These are phyloP conservation scores for Podargus strigoides DNA, from an alignment of 2,797 vertebrate genomes.

Conservation along the genomic window DNA sequence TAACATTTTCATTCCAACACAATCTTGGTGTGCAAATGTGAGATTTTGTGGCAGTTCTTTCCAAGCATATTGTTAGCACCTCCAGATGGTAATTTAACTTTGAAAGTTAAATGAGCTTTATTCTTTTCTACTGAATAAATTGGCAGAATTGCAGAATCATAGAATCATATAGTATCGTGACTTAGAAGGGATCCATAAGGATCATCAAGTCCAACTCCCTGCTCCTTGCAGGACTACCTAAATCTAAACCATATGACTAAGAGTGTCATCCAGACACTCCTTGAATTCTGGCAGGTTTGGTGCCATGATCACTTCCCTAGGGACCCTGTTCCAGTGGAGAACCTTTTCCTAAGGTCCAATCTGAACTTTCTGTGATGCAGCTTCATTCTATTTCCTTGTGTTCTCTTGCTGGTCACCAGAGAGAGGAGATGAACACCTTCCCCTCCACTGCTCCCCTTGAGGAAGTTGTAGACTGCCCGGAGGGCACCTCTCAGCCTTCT, in stretches of 20 bases:
- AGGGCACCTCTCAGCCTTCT: background rate
- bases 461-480: background rate
- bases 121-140: background rate
- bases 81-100: background rate
- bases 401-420: rapidly evolving
- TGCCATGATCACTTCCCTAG: background rate
- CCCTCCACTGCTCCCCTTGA: rapidly evolving
- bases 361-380: background rate
- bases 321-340: background rate
- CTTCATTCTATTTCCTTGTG: rapidly evolving
- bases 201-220: background rate
- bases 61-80: background rate
- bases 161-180: background rate
- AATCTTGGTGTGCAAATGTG: background rate
- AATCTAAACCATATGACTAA: background rate
- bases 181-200: background rate
- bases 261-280: rapidly evolving
- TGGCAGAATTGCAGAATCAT: background rate
- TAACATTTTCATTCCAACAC: background rate
- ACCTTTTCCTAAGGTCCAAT: background rate
- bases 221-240: background rate
- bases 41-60: background rate
- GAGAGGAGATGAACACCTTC: background rate
- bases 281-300: background rate
- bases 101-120: background rate